Evolutionary conservation across 2,888 invertebrate species (phyloP).

Genomic region (Drosophila quinaria): DNA sequence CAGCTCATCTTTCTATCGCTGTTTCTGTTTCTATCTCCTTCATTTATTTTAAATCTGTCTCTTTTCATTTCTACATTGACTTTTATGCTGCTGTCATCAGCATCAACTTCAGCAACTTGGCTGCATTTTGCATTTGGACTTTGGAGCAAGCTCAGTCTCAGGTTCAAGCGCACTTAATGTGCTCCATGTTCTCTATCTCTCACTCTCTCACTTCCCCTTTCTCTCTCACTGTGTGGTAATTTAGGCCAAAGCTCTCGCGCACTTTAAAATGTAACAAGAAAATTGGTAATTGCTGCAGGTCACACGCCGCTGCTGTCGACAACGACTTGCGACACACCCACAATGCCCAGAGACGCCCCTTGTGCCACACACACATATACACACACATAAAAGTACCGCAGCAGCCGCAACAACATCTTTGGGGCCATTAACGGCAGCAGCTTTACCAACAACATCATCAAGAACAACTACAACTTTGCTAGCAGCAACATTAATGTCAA

Average conservation of each 20-base stretch:
- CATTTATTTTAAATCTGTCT: background rate
- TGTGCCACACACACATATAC: constrained; percentile 24
- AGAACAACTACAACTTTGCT: constrained; percentile 30
- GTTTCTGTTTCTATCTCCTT: background rate
- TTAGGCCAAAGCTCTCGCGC: constrained; percentile 42
- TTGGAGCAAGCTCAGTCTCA: constrained; percentile 45
- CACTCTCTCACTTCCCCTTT: background rate
- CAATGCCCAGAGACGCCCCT: constrained; percentile 11
- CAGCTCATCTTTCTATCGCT: constrained; percentile 1
- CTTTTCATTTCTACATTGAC: constrained; percentile 16
- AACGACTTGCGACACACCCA: constrained; percentile 49
- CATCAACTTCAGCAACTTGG: constrained; percentile 37
- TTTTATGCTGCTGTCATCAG: constrained; percentile 56
- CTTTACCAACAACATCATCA: constrained; percentile 34
- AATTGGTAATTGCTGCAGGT: constrained; percentile 79
- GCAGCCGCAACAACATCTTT: constrained; percentile 72
- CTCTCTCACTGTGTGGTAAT: constrained; percentile 13
- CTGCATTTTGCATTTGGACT: constrained; percentile 54
- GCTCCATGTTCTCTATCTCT: constrained; percentile 27
- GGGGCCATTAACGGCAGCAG: constrained; percentile 51
- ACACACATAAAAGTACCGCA: constrained; percentile 52
- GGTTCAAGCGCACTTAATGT: constrained; percentile 70
- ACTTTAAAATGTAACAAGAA: constrained; percentile 71
- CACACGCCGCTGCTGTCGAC: constrained; percentile 60
- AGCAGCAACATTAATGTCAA: constrained; percentile 62